A percentile compares a stretch with the other conserved stretches of the same genome.
phyloP scores from a whole-genome alignment of 2,113 vertebrate species.

The Heptranchias perlo region DNA sequence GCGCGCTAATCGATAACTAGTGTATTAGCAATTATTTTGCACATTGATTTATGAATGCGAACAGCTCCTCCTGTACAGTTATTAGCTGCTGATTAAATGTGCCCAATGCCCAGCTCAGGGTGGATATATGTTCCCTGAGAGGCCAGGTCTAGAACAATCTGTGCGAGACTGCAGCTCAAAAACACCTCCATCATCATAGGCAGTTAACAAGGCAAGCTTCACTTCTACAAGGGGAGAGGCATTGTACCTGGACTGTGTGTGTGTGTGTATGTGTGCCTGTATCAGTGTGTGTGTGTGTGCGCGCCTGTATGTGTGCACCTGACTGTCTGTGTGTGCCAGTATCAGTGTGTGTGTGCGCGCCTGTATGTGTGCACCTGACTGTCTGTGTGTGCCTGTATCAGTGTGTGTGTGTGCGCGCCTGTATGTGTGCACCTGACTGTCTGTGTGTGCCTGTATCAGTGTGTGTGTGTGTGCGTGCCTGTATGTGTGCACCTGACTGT shows the following conservation, averaged over 20 bases:
- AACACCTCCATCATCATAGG: conserved; percentile 81
- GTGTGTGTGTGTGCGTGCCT: not conserved
- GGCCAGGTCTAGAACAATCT: conserved; percentile 84
- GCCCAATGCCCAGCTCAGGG: conserved; percentile 70
- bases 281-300: not conserved
- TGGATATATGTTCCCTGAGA: conserved; percentile 85
- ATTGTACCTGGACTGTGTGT: conserved; percentile 56
- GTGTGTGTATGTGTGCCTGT: not conserved
- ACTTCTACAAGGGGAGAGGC: conserved; percentile 72
- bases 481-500: not conserved
- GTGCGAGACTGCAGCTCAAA: conserved; percentile 71
- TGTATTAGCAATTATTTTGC: conserved; percentile 99
- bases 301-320: not conserved
- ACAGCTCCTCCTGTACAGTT: conserved; percentile 82
- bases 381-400: not conserved
- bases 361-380: not conserved
- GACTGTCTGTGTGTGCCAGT: not conserved
- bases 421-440: not conserved
- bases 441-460: not conserved
- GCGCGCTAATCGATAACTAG: conserved; percentile 95
- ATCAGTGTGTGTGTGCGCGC: not conserved
- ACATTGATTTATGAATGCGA: conserved; percentile 97
- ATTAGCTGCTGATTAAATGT: conserved; percentile 97
- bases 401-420: no score
- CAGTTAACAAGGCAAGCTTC: conserved; percentile 80